Base-by-base conservation (phyloP, 2,113 vertebrate genomes). In the Caranx melampygus region DNA sequence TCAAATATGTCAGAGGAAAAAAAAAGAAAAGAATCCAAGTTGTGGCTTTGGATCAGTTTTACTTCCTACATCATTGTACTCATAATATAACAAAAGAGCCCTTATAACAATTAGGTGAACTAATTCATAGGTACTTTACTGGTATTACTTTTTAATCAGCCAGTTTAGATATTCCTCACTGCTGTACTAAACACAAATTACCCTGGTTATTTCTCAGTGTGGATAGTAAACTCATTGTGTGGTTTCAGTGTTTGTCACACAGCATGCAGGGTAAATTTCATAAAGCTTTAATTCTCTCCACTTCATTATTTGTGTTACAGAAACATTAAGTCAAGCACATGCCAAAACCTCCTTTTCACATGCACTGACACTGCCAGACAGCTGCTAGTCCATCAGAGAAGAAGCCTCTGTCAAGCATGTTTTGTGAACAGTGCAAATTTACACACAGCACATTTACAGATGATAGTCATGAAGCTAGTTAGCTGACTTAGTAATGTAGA, bases 281-380 rank as follows among this genome's bases (percentile, higher is more conserved):
- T 63, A 14, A 44, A 75, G 75, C 75, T 87, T 88, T 84, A 42
- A 87, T 78, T 82, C 35, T 81, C 26, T 81, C 65, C 59, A 52
- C 31, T 81, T 76, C 15, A 33, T 68, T 60, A 15, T 73, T 82
- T 86, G 37, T 62, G 42, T 84, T 78, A 66, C 0, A 33, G 34
- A 66, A 63, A 52, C 62, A 20, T 82, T 57, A 45, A 54, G 34
- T 82, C 3, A 13, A 72, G 37, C 45, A 82, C 55, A 66, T 77
- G 85, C 85, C 82, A 86, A 86, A 86, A 80, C 60, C 33, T 68
- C 63, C 61, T 44, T 51, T 62, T 90, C 40, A 74, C 77, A 73
- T 72, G 74, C 77, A 82, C 87, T 84, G 67, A 85, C 85, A 89
- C 88, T 93, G 86, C 90, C 93, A 76, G 82, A 88, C 72, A 85